Evolutionary conservation across 2,797 vertebrate genomes (phyloP), one percentile per base, ranked within the genome.

Genomic region (Huso huso): DNA sequence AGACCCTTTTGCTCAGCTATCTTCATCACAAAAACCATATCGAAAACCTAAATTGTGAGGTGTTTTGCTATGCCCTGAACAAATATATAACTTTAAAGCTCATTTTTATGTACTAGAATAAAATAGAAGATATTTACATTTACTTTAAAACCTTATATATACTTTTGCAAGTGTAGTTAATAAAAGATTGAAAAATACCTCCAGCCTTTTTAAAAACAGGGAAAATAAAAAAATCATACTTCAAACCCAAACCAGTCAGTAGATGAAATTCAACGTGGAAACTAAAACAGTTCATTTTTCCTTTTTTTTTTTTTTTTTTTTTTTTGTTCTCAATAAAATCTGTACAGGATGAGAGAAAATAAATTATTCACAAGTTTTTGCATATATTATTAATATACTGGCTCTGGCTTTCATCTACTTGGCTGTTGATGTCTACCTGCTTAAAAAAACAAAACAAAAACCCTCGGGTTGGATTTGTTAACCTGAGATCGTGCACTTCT

Each of bases 331-430:
- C 79, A 76, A 57, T 37, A 74, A 78, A 79, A 76, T 76, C 80
- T 87, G 84, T 86, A 87, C 82, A 83, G 83, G 83, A 83, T 83
- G 74, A 85, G 59, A 70, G 52, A 83, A 86, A 89, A 91, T 89
- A 90, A 89, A 88, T 90, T 88, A 91, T 89, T 89, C 86, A 87
- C 86, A 88, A 82, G 80, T 77, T 88, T 87, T 84, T 86, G 87
- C 81, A 84, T 72, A 79, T 81, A 70, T 81, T 82, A 75, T 84
- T 82, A 82, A 86, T 84, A 82, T 87, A 90, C 85, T 87, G 86
- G 82, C 80, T 89, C 85, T 78, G 68, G 76, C 72, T 70, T 79
- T 74, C 55, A 78, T 78, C 81, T 61, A 74, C 81, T 88, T 88
- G 88, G 84, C 86, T 83, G 73, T 77, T 81, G 84, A 86, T 10